Evolutionary conservation across 2,888 invertebrate species (phyloP), one percentile per base, ranked within the genome.

Genomic region (Liopterus haemorrhoidalis): DNA sequence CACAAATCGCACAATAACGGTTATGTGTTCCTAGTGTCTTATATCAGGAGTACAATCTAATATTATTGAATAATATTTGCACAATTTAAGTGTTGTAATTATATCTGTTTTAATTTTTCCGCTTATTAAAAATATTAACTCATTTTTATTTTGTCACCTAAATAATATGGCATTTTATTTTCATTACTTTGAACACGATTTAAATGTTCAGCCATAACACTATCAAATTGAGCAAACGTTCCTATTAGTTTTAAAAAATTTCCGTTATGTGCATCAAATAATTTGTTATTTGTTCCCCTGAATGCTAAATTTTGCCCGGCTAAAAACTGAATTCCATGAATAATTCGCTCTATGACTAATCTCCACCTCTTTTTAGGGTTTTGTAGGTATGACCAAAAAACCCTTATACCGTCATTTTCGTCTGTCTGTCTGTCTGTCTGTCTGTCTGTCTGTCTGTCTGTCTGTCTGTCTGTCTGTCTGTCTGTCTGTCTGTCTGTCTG

Each of bases 211-310:
- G 18, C 9, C n/a, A 22, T 12, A n/a, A 30, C 28, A 24, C 20
- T 5, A 32, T 46, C 45, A 45, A 49, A 49, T 24, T 40, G 28
- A 11, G 44, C 30, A 31, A 50, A 16, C n/a, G 11, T 33, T 40
- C 45, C 39, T 8, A 50, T 18, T 15, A 36, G 19, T 21, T 47
- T 41, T 16, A 50, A 27, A 41, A 48, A 45, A 36, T 36, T 48
- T 16, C 42, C 47, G 31, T 42, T 48, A 11, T 41, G n/a, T 14
- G 31, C n/a, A 9, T 32, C 27, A 12, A 27, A 48, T 14, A 48
- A 31, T 24, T 32, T 32, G 3, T 43, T 20, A 20, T 12, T 25
- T 2, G 15, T 38, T 16, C 47, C 42, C 5, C 47, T 28, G 20
- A 48, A 43, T 11, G 42, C 47, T 16, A 48, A 22, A 37, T 33